Evolutionary conservation across 2,888 invertebrate genomes (phyloP).

Genomic region (Chelonus formosanus): DNA sequence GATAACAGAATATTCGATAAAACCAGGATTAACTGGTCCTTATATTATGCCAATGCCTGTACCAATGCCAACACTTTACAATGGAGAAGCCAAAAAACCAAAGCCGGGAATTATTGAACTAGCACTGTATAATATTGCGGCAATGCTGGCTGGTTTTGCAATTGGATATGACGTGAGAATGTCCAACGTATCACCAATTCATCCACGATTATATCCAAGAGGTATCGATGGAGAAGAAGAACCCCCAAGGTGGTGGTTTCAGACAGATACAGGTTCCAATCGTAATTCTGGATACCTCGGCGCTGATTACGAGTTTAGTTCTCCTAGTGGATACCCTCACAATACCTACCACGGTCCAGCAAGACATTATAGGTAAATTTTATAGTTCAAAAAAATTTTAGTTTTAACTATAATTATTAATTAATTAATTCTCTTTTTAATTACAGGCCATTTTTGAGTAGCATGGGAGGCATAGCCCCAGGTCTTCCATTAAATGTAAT

Average conservation of each 20-base stretch:
- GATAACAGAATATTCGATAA: constrained; percentile 56
- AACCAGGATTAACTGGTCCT: constrained; percentile 58
- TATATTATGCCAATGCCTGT: constrained; percentile 68
- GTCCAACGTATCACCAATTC: constrained; percentile 85
- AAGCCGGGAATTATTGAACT: constrained; percentile 78
- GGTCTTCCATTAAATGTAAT: constrained; percentile 54
- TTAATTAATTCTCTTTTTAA: background rate
- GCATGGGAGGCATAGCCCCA: constrained; percentile 59
- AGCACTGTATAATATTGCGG: constrained; percentile 90
- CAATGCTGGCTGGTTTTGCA: constrained; percentile 88
- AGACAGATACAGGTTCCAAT: constrained; percentile 56
- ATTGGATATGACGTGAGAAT: constrained; percentile 92
- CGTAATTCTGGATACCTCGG: constrained; percentile 61
- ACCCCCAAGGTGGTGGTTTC: constrained; percentile 58
- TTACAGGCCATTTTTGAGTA: constrained; percentile 58
- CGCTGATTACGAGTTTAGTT: constrained; percentile 70
- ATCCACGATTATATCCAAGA: constrained; percentile 78
- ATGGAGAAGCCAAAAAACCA: constrained; percentile 75
- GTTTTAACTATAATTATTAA: too few species aligned
- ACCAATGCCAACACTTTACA: constrained; percentile 84
- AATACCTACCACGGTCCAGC: constrained; percentile 92
- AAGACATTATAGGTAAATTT: constrained; percentile 71
- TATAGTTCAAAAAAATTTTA: too few species aligned
- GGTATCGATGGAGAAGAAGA: constrained; percentile 50
- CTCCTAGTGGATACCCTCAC: constrained; percentile 74